Base-by-base conservation (phyloP, 2,797 vertebrate genomes). In the Diglossa cyanea region DNA sequence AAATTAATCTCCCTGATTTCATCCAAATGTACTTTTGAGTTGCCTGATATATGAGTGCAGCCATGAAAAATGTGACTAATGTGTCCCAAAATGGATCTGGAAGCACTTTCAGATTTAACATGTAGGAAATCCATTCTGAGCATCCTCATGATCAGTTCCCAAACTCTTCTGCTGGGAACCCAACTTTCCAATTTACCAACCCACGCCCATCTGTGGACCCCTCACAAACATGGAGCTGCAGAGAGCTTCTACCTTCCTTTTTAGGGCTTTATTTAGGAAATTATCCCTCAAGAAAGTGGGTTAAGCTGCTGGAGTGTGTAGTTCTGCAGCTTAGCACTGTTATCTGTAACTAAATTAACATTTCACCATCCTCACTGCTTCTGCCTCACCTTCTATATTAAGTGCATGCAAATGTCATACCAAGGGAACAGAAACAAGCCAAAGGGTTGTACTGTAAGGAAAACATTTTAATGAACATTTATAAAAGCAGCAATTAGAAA, bases 341-440 rank as follows among this genome's bases (percentile, higher is more conserved):
- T 67, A 53, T 19, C 50, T 58, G 61, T 39, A 58, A 83, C 54
- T 44, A 86, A 93, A 92, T 79, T 50, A 87, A 53, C 65, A 85
- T 86, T 82, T 70, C 7, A 9, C 39, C 63, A 82, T 11, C 40
- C 40, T 24, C 45, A 86, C 40, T 74, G 50, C 55, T 70, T 71
- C 71, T 70, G 58, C 70, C 50, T 92, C 62, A 54, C 51, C 30
- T 94, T 47, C 83, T 71, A 55, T 57, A 60, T 68, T 63, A 82
- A 92, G 57, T 30, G 21, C 50, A 88, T 68, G 74, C 61, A 93
- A 89, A 91, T 80, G 28, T 44, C 68, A 67, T 30, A 72, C 61
- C 85, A 81, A 78, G 82, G 85, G 87, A 97, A 35, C 50, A 93
- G 92, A 86, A 95, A 78, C n/a, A 78, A 88, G 85, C 91, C 91